A percentile compares a stretch with the other conserved stretches of the same genome.
Evolutionary conservation across 2,888 invertebrate genomes (phyloP).

Genomic region (Leptopterna dolabrata): DNA sequence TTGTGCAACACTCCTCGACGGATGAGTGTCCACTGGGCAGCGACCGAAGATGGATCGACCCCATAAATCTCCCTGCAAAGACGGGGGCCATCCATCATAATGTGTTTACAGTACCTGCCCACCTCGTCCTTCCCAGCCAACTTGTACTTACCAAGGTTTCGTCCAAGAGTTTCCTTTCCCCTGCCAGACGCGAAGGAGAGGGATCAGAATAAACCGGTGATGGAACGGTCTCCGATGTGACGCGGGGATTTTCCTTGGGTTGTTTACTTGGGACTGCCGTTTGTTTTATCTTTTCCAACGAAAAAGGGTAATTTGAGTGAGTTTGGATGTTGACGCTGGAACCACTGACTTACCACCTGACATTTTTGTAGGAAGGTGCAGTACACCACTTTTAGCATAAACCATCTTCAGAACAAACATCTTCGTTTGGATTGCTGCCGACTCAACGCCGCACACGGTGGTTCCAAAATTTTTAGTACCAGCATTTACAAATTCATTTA

Average conservation of each 20-base stretch:
- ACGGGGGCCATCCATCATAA: constrained; percentile 47
- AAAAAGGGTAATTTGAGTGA: not conserved
- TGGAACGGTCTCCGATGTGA: constrained; percentile 24
- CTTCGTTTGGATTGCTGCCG: too few species aligned
- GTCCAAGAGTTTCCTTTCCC: not conserved
- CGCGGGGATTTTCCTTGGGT: constrained; percentile 2
- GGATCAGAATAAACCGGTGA: constrained; percentile 37
- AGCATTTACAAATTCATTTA: too few species aligned
- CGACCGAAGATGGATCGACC: constrained; percentile 38
- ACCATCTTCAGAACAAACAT: too few species aligned
- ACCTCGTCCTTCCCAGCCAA: not conserved
- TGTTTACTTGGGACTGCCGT: constrained; percentile 32
- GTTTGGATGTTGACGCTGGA: not conserved
- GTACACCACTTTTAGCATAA: too few species aligned
- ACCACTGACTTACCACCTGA: not conserved
- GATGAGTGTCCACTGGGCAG: constrained; percentile 44
- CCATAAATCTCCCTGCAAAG: constrained; percentile 39
- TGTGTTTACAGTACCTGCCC: constrained; percentile 41
- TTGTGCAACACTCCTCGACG: constrained; percentile 24
- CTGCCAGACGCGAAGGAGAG: not conserved
- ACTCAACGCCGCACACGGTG: too few species aligned
- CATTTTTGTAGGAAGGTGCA: too few species aligned
- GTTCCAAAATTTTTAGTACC: too few species aligned
- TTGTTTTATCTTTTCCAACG: constrained; percentile 5
- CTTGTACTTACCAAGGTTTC: not conserved